Conservation (phyloP, 2,113 vertebrate species). For the Brachyistius frenatus region DNA sequence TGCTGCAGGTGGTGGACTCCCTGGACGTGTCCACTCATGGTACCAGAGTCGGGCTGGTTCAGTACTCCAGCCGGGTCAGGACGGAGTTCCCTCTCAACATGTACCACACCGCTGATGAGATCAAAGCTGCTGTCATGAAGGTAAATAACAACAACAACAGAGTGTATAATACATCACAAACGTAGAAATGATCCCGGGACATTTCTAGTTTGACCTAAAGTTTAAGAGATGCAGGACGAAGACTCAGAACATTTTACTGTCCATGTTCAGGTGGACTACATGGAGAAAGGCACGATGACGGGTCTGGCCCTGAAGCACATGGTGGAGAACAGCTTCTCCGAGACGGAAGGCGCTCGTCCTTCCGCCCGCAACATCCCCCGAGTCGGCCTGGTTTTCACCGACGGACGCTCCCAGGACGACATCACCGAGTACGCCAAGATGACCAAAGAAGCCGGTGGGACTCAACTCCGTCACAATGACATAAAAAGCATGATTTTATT, state of each 20-base stretch:
- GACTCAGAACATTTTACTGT: too few species aligned
- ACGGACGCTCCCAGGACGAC: constrained; percentile 97
- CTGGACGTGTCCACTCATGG: constrained; percentile 92
- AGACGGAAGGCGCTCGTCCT: constrained; percentile 88
- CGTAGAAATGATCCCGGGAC: too few species aligned
- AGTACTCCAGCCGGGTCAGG: constrained; percentile 95
- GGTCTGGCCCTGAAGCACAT: constrained; percentile 95
- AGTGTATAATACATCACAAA: too few species aligned
- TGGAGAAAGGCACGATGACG: constrained; percentile 99
- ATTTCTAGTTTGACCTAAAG: too few species aligned
- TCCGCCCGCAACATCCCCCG: constrained; percentile 87
- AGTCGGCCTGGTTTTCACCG: constrained; percentile 94
- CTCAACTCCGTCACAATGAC: too few species aligned
- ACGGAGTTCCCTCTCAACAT: constrained; percentile 95
- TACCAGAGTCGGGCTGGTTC: constrained; percentile 93
- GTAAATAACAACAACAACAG: constrained; percentile 24
- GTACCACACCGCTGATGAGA: constrained; percentile 88
- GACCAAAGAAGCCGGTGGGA: constrained; percentile 92
- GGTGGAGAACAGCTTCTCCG: constrained; percentile 95
- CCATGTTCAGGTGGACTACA: constrained; percentile 88
- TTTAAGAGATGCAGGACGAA: too few species aligned
- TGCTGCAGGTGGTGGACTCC: constrained; percentile 89
- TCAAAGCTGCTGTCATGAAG: constrained; percentile 93
- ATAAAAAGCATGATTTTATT: too few species aligned
- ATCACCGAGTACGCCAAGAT: constrained; percentile 93